These are phyloP conservation scores for Pecten maximus DNA, from an alignment of 2,888 invertebrate genomes.

Conservation along the genomic window DNA sequence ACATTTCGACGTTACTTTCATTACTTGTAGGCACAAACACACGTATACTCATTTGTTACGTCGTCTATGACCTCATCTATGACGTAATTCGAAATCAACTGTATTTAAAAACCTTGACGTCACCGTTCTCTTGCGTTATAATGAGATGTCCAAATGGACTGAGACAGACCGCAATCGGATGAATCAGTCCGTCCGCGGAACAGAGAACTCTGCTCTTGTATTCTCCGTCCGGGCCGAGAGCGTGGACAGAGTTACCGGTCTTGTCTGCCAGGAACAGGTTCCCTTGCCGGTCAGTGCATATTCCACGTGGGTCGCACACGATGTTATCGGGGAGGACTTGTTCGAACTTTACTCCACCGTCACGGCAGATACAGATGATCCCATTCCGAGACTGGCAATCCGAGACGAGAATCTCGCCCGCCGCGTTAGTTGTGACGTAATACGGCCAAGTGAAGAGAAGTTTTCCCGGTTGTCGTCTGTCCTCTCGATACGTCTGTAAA, in stretches of 20 bases:
- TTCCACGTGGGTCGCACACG: slow-evolving; percentile 67
- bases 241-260: slow-evolving; percentile 65
- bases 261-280: slow-evolving; percentile 69
- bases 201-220: slow-evolving; percentile 64
- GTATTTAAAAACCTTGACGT: slow-evolving; percentile 63
- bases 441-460: slow-evolving; percentile 70
- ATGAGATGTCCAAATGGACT: slow-evolving; percentile 70
- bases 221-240: slow-evolving; percentile 63
- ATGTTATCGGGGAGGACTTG: slow-evolving; percentile 59
- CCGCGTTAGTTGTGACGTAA: slow-evolving; percentile 62
- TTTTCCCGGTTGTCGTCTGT: slow-evolving; percentile 62
- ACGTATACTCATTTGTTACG: too few relatives aligned
- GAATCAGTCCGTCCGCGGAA: slow-evolving; percentile 62
- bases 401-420: slow-evolving; percentile 66
- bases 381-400: slow-evolving; percentile 69
- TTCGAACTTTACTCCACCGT: slow-evolving; percentile 65
- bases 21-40: too few relatives aligned
- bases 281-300: slow-evolving; percentile 65
- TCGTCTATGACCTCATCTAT: too few relatives aligned
- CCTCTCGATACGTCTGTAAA: slow-evolving; percentile 62
- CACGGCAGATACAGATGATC: slow-evolving; percentile 60
- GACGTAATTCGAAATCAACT: slow-evolving; percentile 17
- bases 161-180: slow-evolving; percentile 68
- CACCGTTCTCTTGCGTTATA: slow-evolving; percentile 69
- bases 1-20: too few relatives aligned